Evolutionary conservation across 2,888 invertebrate species (phyloP).

Genomic region (Lithosia quadra): DNA sequence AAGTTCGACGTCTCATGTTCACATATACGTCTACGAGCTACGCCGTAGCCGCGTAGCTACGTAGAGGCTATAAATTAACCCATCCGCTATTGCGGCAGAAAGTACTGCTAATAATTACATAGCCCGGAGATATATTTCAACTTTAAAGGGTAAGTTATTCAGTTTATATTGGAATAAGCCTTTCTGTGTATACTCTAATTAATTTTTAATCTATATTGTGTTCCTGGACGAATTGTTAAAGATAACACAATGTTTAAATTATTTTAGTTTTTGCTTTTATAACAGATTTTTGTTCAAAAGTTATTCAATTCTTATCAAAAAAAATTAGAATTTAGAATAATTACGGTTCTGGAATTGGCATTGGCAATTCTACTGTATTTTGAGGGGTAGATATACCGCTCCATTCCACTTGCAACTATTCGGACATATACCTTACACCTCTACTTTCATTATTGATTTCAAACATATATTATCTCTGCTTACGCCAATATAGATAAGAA

Average conservation of each 20-base stretch:
- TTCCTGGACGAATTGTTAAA: slow-evolving; percentile 25
- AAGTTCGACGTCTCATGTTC: background rate
- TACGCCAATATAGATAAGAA: background rate
- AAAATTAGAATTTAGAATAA: too few relatives aligned
- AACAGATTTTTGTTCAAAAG: too few relatives aligned
- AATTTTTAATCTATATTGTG: slow-evolving; percentile 42
- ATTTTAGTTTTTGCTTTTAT: too few relatives aligned
- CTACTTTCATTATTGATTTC: background rate
- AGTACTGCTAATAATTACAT: slow-evolving; percentile 45
- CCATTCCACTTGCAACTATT: too few relatives aligned
- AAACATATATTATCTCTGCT: background rate
- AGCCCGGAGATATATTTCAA: slow-evolving; percentile 48
- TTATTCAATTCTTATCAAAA: too few relatives aligned
- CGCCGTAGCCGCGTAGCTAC: slow-evolving; percentile 38
- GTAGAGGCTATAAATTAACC: slow-evolving; percentile 52
- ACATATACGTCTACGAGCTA: slow-evolving; percentile 32
- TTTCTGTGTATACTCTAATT: slow-evolving; percentile 45
- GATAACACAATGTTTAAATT: too few relatives aligned
- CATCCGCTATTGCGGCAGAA: slow-evolving; percentile 51
- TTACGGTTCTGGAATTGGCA: too few relatives aligned
- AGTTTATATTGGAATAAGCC: slow-evolving; percentile 41
- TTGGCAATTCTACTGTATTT: too few relatives aligned
- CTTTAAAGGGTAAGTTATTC: slow-evolving; percentile 46
- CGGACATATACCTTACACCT: too few relatives aligned
- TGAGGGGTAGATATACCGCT: too few relatives aligned